Evolutionary conservation across 1,140 invertebrate genomes (phyloP).

Genomic region (Papilio machaon): DNA sequence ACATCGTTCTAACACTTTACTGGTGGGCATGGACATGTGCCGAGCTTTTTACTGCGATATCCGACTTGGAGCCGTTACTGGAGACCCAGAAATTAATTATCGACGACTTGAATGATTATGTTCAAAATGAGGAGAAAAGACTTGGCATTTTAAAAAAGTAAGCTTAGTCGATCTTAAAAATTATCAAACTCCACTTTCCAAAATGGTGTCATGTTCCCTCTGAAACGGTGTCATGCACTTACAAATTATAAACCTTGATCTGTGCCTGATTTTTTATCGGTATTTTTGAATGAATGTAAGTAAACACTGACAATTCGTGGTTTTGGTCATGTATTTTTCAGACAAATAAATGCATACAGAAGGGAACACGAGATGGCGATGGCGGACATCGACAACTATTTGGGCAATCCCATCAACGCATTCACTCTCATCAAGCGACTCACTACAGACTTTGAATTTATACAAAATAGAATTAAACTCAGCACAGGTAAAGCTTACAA

Average conservation of each 20-base stretch:
- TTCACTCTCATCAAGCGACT: constrained; percentile 96
- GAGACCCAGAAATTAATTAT: constrained; percentile 94
- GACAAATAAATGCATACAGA: no score
- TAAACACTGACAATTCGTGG: no score
- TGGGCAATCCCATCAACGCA: constrained; percentile 97
- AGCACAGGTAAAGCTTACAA: constrained; percentile 80
- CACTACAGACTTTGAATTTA: constrained; percentile 88
- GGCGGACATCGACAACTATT: constrained; percentile 90
- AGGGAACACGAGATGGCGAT: constrained; percentile 83
- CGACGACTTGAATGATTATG: constrained; percentile 91
- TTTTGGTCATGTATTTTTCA: no score
- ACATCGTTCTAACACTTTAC: constrained; percentile 43
- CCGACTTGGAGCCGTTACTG: constrained; percentile 93
- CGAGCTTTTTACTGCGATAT: constrained; percentile 95
- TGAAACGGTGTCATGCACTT: no score
- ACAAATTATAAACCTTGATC: no score
- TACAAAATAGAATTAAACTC: constrained; percentile 19
- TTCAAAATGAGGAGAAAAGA: constrained; percentile 91
- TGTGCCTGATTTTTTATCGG: no score
- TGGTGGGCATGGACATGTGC: constrained; percentile 48
- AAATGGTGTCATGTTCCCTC: no score
- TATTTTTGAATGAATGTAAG: no score
- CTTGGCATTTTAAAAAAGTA: constrained; percentile 88
- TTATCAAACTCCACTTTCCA: no score
- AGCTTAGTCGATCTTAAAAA: constrained; percentile 80